Evolutionary conservation across 2,113 vertebrate species (phyloP), one percentile per base, ranked within the genome.

Genomic region (Crotalus helleri): DNA sequence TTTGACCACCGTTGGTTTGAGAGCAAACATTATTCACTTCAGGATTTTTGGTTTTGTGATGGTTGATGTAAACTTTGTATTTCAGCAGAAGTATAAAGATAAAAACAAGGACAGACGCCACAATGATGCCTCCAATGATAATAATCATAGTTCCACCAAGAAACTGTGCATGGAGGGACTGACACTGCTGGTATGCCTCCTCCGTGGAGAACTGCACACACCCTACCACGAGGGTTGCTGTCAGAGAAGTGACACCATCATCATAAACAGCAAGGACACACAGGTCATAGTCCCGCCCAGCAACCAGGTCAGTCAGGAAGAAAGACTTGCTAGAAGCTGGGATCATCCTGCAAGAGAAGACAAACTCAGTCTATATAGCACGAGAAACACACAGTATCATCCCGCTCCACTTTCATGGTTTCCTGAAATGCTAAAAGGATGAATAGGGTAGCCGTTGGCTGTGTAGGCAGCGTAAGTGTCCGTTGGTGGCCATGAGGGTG

Each of bases 91-190:
- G 97, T 94, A 99, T 99, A 94, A 99, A 99, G 95, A 99, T 99
- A 95, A 99, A 99, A 86, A 99, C 98, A 1, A 99, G 97, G 0
- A 99, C 99, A 0, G 99, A 99, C 0, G 99, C 99, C 93, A 99
- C 99, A 1, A 99, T 99, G 97, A 99, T 99, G 0, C 99, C 99
- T 3, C 99, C 99, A 0, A 99, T 98, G 53, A 99, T 98, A 95
- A 99, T 99, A 97, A 99, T 99, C 98, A 99, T 99, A 8, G 99
- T 99, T 0, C 99, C 99, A 0, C 99, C 99, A 9, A 99, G 97
- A 92, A 99, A 98, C 92, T 99, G 99, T 0, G 98, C 98, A 11
- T 98, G 99, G 0, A 99, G 97, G 1, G 98, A 98, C 1, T 98
- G 98, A 93, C 99, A 99, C 3, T 98, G 99, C 92, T 97, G 98